A percentile compares a stretch with the other conserved stretches of the same genome.
These are phyloP conservation scores for Leucoma salicis DNA, from an alignment of 2,888 invertebrate species.

Conservation along the genomic window DNA sequence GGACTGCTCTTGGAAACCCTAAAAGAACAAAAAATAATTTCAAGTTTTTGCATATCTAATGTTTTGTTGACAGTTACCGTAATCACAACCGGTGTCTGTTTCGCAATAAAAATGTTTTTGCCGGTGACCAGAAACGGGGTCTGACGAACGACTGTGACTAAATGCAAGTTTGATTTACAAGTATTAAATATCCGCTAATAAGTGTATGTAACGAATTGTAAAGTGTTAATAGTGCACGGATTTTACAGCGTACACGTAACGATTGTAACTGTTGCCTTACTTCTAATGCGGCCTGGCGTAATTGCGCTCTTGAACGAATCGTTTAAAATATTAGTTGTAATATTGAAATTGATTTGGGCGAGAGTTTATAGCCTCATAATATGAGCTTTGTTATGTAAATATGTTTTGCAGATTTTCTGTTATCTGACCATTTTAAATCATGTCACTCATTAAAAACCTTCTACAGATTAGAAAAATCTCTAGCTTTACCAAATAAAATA, in stretches of 20 bases:
- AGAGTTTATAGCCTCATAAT: slow-evolving; percentile 52
- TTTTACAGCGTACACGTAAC: slow-evolving; percentile 53
- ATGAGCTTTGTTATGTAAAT: slow-evolving; percentile 45
- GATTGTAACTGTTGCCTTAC: slow-evolving; percentile 45
- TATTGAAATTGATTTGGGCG: slow-evolving; percentile 54
- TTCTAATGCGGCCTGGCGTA: slow-evolving; percentile 50
- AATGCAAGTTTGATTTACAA: slow-evolving; percentile 18
- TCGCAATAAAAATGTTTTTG: slow-evolving; percentile 21
- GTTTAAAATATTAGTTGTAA: slow-evolving; percentile 70
- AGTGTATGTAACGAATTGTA: slow-evolving; percentile 44
- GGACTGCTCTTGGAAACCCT: slow-evolving; percentile 32
- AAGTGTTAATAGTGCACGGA: slow-evolving; percentile 59
- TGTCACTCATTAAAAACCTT: too few relatives aligned
- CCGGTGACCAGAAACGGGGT: slow-evolving; percentile 25
- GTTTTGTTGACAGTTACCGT: slow-evolving; percentile 23
- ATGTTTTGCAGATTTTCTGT: slow-evolving; percentile 12
- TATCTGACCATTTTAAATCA: too few relatives aligned
- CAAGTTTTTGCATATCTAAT: slow-evolving; percentile 17
- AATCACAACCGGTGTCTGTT: slow-evolving; percentile 24
- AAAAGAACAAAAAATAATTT: slow-evolving; percentile 13
- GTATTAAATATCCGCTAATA: slow-evolving; percentile 26
- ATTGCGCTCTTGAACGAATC: slow-evolving; percentile 72
- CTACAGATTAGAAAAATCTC: too few relatives aligned
- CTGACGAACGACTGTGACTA: slow-evolving; percentile 15
- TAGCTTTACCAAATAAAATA: too few relatives aligned